Base-by-base conservation (phyloP, 2,888 invertebrate genomes). In the Micoletzkya japonica region DNA sequence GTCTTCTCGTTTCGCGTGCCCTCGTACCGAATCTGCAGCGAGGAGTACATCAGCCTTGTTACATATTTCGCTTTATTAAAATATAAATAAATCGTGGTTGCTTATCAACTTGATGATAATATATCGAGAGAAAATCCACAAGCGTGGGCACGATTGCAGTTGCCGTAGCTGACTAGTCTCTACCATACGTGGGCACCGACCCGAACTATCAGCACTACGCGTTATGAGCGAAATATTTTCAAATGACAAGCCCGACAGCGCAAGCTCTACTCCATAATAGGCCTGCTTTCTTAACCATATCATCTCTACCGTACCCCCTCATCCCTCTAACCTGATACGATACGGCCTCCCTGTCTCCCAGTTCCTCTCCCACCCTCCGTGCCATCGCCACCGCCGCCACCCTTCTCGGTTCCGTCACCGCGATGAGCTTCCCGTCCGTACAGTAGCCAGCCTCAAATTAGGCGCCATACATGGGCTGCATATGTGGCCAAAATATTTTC, bases 361-460 rank as follows among this genome's bases (percentile, higher is more conserved):
- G 90, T 88, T 99, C 98, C 74, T 91, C 88, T 0, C 90, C 94
- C 0, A 99, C 94, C 69, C 98, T 90, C 74, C 91, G 90, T 0
- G 97, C 92, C 95, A 99, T 97, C 0, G 95, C 92, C 71, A 96
- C 93, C 0, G 98, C 95, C 0, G 98, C 98, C 0, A 99, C 95
- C 82, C 98, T 89, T n/a, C 98, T 89, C 0, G 98, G 98, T 86
- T 99, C 96, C 0, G 98, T 99, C 2, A 98, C 90, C 0, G 92
- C 95, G 79, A 97, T 95, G 87, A 94, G 90, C 86, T 91, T 91
- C 7, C 85, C 86, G 66, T 86, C 83, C 60, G 87, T 88, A 77
- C 37, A 76, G 76, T 78, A 82, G 34, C 74, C 66, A 2, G 69
- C 69, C 69, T 69, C 10, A 7, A 44, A 50, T 34, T 2, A 49